A percentile compares a stretch with the other conserved stretches of the same genome.
Evolutionary conservation across 2,113 vertebrate genomes (phyloP).

Genomic region (Fulica atra): DNA sequence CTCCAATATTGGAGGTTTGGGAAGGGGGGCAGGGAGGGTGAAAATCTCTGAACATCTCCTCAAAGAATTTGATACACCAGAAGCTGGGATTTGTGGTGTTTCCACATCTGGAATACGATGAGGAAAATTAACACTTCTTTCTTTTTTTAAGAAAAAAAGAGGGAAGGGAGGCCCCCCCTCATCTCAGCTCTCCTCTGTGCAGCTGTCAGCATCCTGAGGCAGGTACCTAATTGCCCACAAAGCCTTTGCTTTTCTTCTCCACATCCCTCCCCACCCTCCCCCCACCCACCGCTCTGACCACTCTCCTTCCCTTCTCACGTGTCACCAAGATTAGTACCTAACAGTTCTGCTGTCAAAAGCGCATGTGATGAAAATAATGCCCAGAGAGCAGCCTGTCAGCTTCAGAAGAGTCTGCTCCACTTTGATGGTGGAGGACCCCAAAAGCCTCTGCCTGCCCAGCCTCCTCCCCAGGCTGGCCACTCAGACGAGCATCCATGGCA

Average conservation of each 20-base stretch:
- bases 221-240: background rate
- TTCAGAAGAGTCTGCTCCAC: background rate
- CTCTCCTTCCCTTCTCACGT: background rate
- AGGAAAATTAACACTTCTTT: background rate
- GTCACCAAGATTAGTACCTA: background rate
- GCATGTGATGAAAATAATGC: background rate
- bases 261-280: background rate
- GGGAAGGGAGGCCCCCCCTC: background rate
- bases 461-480: background rate
- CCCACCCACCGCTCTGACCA: background rate
- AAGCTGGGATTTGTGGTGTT: background rate
- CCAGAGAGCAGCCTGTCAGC: background rate
- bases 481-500: background rate
- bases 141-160: no score
- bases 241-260: background rate
- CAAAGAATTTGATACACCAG: background rate
- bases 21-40: background rate
- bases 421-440: background rate
- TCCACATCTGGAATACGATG: background rate
- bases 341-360: background rate
- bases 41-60: background rate
- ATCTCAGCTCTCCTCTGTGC: fast-evolving
- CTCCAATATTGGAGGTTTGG: background rate
- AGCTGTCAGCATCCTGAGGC: background rate
- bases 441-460: background rate